phyloP scores from a whole-genome alignment of 2,113 vertebrate genomes.

The Oryzias woworae region DNA sequence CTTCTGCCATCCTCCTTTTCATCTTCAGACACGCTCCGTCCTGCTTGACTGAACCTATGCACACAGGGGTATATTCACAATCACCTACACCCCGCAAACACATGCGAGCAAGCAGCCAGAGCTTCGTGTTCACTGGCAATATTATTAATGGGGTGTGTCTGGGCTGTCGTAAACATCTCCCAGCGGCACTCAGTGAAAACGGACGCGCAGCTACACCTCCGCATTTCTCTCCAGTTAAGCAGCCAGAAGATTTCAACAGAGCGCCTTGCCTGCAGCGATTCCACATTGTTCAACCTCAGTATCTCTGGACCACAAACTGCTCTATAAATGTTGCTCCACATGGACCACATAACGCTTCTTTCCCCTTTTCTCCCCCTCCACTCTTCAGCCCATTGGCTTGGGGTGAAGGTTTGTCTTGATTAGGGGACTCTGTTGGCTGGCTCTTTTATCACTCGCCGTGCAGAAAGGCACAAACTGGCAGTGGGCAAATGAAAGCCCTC shows the following conservation, averaged over 20 bases:
- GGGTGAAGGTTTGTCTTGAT: constrained; percentile 76
- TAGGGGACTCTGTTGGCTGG: constrained; percentile 66
- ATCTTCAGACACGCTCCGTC: constrained; percentile 45
- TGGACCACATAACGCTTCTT: constrained; percentile 35
- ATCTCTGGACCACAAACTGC: constrained; percentile 55
- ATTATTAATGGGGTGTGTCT: constrained; percentile 73
- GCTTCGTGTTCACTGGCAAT: constrained; percentile 41
- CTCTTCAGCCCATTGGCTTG: constrained; percentile 47
- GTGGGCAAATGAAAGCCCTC: constrained; percentile 72
- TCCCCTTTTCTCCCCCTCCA: neutral
- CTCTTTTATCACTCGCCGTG: constrained; percentile 72
- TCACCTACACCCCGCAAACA: neutral
- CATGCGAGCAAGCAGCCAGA: constrained; percentile 18
- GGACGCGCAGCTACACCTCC: constrained; percentile 27
- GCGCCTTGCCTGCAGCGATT: constrained; percentile 39
- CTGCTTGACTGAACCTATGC: constrained; percentile 44
- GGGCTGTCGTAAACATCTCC: constrained; percentile 68
- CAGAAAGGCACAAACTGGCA: constrained; percentile 71
- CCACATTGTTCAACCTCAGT: constrained; percentile 31
- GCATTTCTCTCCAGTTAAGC: constrained; percentile 49
- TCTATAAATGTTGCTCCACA: constrained; percentile 55
- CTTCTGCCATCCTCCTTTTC: constrained; percentile 37
- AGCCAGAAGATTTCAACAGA: constrained; percentile 45
- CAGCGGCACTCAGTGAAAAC: constrained; percentile 54
- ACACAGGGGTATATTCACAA: constrained; percentile 13